Evolutionary conservation across 2,888 invertebrate species (phyloP).

Genomic region (Ormyrus rosae): DNA sequence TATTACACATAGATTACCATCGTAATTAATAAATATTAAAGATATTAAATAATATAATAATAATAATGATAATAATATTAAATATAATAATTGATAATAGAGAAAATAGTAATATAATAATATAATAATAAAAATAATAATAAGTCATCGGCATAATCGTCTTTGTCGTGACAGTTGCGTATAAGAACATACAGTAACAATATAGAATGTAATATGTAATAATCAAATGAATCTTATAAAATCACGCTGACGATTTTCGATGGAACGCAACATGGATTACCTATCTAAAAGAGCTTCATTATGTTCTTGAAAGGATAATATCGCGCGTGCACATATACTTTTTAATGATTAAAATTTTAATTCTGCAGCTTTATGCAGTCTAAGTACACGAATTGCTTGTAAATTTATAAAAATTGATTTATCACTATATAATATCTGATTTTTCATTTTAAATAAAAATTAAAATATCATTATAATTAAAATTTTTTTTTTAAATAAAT

Average conservation of each 20-base stretch:
- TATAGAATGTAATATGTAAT: constrained; percentile 52
- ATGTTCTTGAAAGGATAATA: constrained; percentile 8
- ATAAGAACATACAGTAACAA: constrained; percentile 58
- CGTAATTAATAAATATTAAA: constrained; percentile 74
- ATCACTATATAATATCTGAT: constrained; percentile 25
- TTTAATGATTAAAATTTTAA: background rate
- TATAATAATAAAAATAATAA: constrained; percentile 58
- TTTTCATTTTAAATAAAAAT: background rate
- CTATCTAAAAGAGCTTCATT: constrained; percentile 22
- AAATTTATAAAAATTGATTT: constrained; percentile 18
- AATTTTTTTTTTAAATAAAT: background rate
- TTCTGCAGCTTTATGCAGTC: constrained; percentile 10
- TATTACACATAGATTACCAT: constrained; percentile 75
- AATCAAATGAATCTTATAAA: constrained; percentile 38
- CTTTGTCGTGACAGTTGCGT: constrained; percentile 28
- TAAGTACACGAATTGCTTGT: constrained; percentile 19
- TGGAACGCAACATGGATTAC: constrained; percentile 9
- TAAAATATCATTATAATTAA: constrained; percentile 1
- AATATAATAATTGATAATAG: constrained; percentile 50
- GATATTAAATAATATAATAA: constrained; percentile 70
- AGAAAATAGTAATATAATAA: constrained; percentile 54
- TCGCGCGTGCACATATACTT: background rate
- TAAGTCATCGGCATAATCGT: constrained; percentile 54
- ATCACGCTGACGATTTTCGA: constrained; percentile 16
- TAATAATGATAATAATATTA: constrained; percentile 59